Evolutionary conservation across 1,140 invertebrate species (phyloP), one percentile per base, ranked within the genome.

Genomic region (Drosophila aff.): DNA sequence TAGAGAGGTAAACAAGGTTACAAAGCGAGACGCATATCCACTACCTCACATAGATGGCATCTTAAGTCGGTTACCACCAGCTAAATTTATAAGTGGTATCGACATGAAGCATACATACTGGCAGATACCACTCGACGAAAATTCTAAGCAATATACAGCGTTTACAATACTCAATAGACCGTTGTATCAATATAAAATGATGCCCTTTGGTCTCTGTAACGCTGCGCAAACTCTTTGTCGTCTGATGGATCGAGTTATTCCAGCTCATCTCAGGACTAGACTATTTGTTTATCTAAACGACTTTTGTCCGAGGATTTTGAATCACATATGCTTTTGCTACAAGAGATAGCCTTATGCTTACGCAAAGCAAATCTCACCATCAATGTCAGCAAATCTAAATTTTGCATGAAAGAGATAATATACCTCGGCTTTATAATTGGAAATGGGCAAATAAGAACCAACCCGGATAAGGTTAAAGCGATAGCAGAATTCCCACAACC

Each of bases 311-410:
- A 43, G 2, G 41, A 43, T 3, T 43, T 43, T 4, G 41, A 43
- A 9, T 43, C 41, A 18, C 41, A 43, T 18, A 43, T 43, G 41
- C 4, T 65, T n/a, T 61, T 93, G 28, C 21, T 44, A 3, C 41
- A 50, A 50, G 43, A 64, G n/a, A 28, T 76, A 2, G 64, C 63
- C 2, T 13, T 57, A 9, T 44, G 43, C 50, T 23, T 79, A 6
- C 50, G 53, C 3, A 55, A 62, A 31, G 58, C 59, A 3, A 62
- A 69, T 87, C 2, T 79, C 71, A 2, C 41, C 15, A 59, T 59
- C n/a, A 59, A 59, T 23, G 13, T 44, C 2, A 16, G 15, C 2
- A 44, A 60, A 26, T 44, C 58, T 1, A 43, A 53, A 13, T 57
- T 74, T 47, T 64, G 82, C 16, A 69, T 89, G 55, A 26, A 9